Conservation (phyloP, 2,113 vertebrate genomes). For the Eclectus roratus region DNA sequence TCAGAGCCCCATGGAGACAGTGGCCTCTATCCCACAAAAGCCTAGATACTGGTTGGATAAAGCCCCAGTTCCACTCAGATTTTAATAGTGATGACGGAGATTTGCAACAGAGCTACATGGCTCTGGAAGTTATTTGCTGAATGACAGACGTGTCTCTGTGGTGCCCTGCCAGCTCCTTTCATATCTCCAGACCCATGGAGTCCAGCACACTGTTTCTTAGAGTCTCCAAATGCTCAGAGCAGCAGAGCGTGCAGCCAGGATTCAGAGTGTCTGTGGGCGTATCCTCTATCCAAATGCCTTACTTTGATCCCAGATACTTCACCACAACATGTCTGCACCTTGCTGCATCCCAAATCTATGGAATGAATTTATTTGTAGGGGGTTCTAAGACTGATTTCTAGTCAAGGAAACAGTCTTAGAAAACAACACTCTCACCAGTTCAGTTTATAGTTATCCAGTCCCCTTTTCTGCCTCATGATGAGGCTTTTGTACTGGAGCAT, state of each 20-base stretch:
- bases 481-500: background rate
- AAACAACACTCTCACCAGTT: background rate
- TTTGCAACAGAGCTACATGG: background rate
- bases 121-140: background rate
- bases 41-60: background rate
- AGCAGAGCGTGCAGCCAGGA: background rate
- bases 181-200: background rate
- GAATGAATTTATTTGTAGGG: background rate
- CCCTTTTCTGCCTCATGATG: background rate
- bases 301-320: background rate
- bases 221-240: fast-evolving
- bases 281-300: background rate
- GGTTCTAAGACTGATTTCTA: background rate
- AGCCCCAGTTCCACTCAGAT: background rate
- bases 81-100: background rate
- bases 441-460: background rate
- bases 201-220: background rate
- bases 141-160: fast-evolving
- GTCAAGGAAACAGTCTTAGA: background rate
- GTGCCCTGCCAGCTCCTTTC: background rate
- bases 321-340: background rate
- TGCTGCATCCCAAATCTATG: background rate
- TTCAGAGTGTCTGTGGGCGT: background rate
- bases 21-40: background rate
- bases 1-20: background rate